Conservation (phyloP, 2,888 invertebrate genomes). For the Cosmorhoe ocellata region DNA sequence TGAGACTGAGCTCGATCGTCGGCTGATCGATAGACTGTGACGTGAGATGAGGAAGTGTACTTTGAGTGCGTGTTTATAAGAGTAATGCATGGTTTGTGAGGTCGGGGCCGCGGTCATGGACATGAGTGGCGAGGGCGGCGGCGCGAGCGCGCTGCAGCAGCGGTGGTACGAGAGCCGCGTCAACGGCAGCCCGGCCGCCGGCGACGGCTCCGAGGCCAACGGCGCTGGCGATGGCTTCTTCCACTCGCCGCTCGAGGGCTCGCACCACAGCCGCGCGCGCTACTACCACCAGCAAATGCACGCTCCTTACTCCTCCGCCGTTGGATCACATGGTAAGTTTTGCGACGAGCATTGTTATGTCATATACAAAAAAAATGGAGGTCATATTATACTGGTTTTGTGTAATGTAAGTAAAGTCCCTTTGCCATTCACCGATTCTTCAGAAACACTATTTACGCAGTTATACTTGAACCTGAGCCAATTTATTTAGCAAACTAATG, state of each 20-base stretch:
- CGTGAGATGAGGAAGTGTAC: slow-evolving; percentile 75
- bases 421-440: too few relatives aligned
- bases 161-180: slow-evolving; percentile 82
- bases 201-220: slow-evolving; percentile 77
- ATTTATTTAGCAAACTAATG: slow-evolving; percentile 27
- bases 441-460: too few relatives aligned
- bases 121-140: slow-evolving; percentile 77
- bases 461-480: background rate
- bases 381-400: too few relatives aligned
- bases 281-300: slow-evolving; percentile 84
- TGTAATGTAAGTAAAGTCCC: too few relatives aligned
- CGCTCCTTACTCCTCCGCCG: slow-evolving; percentile 79
- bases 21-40: slow-evolving; percentile 46
- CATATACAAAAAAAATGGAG: too few relatives aligned
- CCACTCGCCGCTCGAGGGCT: slow-evolving; percentile 81
- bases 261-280: slow-evolving; percentile 78
- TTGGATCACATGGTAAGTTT: slow-evolving; percentile 77
- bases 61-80: slow-evolving; percentile 74
- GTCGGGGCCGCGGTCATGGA: slow-evolving; percentile 73
- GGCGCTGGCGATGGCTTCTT: slow-evolving; percentile 79
- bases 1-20: slow-evolving; percentile 52
- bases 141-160: slow-evolving; percentile 76
- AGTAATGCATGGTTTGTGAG: slow-evolving; percentile 82
- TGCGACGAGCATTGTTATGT: too few relatives aligned
- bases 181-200: slow-evolving; percentile 78